These are phyloP conservation scores for Hippocampus mohnikei DNA, from an alignment of 2,113 vertebrate genomes.

Conservation along the genomic window DNA sequence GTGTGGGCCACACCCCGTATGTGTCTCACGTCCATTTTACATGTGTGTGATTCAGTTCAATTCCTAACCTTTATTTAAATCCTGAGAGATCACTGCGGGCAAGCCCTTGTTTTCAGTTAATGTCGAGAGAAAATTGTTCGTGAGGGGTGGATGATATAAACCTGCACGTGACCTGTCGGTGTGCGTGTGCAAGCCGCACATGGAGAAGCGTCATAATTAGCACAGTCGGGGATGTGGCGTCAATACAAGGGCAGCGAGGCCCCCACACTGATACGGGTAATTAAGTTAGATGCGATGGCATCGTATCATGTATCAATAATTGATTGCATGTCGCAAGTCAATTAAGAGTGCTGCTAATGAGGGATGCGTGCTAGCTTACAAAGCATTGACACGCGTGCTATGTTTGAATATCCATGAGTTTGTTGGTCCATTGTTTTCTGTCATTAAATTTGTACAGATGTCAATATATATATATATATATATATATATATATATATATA, in stretches of 20 bases:
- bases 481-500: too few species aligned
- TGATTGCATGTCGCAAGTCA: slow-evolving; percentile 20
- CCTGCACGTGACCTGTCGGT: background rate
- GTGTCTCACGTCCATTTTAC: background rate
- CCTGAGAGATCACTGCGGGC: too few species aligned
- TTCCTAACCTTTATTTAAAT: background rate
- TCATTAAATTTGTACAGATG: background rate
- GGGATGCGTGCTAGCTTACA: background rate
- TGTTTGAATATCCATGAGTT: slow-evolving; percentile 3
- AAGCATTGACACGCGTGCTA: background rate
- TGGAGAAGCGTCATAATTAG: slow-evolving; percentile 54
- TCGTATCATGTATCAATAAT: slow-evolving; percentile 31
- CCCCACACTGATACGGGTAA: slow-evolving; percentile 37
- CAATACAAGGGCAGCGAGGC: slow-evolving; percentile 25
- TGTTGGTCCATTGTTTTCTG: slow-evolving; percentile 3
- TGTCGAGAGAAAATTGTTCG: background rate
- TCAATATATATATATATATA: too few species aligned
- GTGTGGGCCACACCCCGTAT: background rate
- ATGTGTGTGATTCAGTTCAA: background rate
- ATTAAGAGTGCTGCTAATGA: slow-evolving; percentile 9
- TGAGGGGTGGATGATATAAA: background rate
- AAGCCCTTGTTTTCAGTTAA: background rate
- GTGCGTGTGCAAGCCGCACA: slow-evolving; percentile 4
- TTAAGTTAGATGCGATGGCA: slow-evolving; percentile 31
- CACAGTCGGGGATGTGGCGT: slow-evolving; percentile 46